Evolutionary conservation across 2,888 invertebrate genomes (phyloP), one percentile per base, ranked within the genome.

Genomic region (Thereva nobilitata): DNA sequence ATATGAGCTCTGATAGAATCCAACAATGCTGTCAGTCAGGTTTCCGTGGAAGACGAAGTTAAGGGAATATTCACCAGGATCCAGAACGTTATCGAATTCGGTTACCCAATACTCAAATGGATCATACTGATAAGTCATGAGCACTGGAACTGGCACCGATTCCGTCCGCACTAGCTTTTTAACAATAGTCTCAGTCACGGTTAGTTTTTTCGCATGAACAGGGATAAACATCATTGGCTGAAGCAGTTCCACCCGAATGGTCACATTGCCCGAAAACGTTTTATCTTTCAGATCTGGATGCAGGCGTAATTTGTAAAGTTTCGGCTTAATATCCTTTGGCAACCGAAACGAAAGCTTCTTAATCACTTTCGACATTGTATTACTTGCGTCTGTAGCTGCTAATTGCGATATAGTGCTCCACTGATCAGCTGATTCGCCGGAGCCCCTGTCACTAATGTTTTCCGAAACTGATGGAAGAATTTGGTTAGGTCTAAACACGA

Each of bases 1-100:
- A 72, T 92, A 88, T 5, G 84, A 84, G 68, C 91, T 91, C 71
- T 86, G 85, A 78, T 92, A 92, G 71, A 92, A 85, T 7, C 93
- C 92, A 63, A 90, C 87, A 76, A 91, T 89, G 57, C 87, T 85
- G 70, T 86, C 84, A 9, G 85, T 86, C 72, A 92, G 82, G 64
- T 85, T 86, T 0, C 92, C 92, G 71, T 82, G 82, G 73, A 89
- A 93, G 55, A 86, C 81, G 67, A 92, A 82, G 55, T 79, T 75
- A 44, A 91, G 76, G 9, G 80, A 78, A 75, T 87, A 87, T 64
- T 79, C 79, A 45, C 81, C 81, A 34, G 70, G 71, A 40, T 75
- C 75, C 35, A 81, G 72, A 0, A 77, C 76, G 41, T 77, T 70
- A 0, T 74, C 75, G 49, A 80, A 80, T 67, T 81, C 81, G 1